These are phyloP conservation scores for Ophiodon elongatus DNA, from an alignment of 2,113 vertebrate species.

Conservation along the genomic window DNA sequence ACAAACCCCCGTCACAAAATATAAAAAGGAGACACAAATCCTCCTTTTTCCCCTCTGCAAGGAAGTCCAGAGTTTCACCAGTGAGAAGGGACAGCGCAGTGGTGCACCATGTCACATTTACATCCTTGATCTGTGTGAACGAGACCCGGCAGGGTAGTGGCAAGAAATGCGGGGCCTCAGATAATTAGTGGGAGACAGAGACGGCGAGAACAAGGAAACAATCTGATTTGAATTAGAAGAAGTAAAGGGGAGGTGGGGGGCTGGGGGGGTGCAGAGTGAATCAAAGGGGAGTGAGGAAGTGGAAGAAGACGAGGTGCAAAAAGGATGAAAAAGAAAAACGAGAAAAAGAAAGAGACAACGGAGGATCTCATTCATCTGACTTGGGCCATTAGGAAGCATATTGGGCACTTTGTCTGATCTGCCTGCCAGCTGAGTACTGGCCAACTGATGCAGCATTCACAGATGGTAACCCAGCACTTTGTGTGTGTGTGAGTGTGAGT, in stretches of 20 bases:
- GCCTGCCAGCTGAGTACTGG: slow-evolving; percentile 80
- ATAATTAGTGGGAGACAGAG: slow-evolving; percentile 45
- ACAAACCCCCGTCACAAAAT: neutral
- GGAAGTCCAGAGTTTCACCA: slow-evolving; percentile 26
- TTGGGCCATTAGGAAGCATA: slow-evolving; percentile 83
- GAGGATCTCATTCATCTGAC: slow-evolving; percentile 77
- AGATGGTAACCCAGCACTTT: slow-evolving; percentile 78
- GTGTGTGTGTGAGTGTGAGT: slow-evolving; percentile 29
- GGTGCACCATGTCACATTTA: slow-evolving; percentile 42
- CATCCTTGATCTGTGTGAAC: slow-evolving; percentile 49
- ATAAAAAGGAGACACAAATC: slow-evolving; percentile 13
- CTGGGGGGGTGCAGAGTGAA: slow-evolving; percentile 3
- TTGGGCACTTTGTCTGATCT: slow-evolving; percentile 84
- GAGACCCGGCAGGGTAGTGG: slow-evolving; percentile 42
- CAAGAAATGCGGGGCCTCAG: neutral
- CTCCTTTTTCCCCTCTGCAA: neutral
- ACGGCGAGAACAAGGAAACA: slow-evolving; percentile 32
- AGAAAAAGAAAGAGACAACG: slow-evolving; percentile 35
- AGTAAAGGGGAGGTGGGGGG: neutral
- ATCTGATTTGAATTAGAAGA: slow-evolving; percentile 58
- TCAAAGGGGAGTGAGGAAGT: slow-evolving; percentile 36
- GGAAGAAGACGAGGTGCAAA: slow-evolving; percentile 39
- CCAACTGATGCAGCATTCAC: slow-evolving; percentile 76
- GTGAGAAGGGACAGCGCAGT: slow-evolving; percentile 28
- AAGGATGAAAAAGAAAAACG: slow-evolving; percentile 43